Evolutionary conservation across 2,888 invertebrate species (phyloP), one percentile per base, ranked within the genome.

Genomic region (Thecophora atra): DNA sequence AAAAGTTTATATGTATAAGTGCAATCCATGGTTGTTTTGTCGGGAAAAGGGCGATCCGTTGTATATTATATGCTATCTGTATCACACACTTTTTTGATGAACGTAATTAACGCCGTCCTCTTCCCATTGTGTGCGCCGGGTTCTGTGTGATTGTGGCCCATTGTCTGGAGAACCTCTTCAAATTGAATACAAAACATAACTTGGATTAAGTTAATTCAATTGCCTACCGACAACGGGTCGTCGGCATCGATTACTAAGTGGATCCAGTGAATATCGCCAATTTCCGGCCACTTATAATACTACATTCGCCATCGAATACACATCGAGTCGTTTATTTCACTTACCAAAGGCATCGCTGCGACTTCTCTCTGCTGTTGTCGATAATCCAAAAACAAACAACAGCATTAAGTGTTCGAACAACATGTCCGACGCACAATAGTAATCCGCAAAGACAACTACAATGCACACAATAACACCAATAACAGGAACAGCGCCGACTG

Each of bases 341-440:
- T 80, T 77, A 83, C 83, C 84, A 77, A 81, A 78, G 68, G 75
- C 77, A 75, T 76, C 72, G 71, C 76, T 78, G 75, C 77, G 79
- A 72, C 82, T 81, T 77, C 82, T 21, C 21, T 42, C 83, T 78
- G 80, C 77, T 72, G 82, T 81, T 79, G 82, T 80, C 80, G 82
- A 80, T 86, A 86, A 85, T 86, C 86, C 86, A 82, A 85, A 83
- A 81, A 85, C 82, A 83, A 84, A 79, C 77, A 85, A 80, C 81
- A 84, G 79, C 80, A 82, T 82, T 79, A 83, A 77, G 84, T 85
- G 83, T 85, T 86, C 86, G 85, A 85, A 85, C 85, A 85, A 86
- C 86, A 86, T 86, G 84, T 85, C 86, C 85, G 84, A 73, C 60
- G 21, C 52, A 28, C 58, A 47, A 5, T 17, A 15, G n/a, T 2